phyloP scores from a whole-genome alignment of 2,888 invertebrate species.

The Horisme vitalbata region DNA sequence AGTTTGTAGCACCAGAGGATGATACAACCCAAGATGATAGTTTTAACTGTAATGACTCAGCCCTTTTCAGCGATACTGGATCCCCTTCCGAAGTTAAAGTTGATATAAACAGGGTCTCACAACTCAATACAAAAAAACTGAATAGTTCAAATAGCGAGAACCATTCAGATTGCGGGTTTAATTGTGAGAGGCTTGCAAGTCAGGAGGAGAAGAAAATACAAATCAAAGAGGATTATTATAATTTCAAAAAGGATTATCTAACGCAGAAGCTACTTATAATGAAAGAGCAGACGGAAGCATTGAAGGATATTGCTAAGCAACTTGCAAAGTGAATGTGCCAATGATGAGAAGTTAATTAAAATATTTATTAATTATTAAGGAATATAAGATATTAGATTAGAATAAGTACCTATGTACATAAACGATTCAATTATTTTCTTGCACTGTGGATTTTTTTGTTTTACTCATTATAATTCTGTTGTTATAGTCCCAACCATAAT shows the following conservation, averaged over 20 bases:
- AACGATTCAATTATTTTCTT: too few species aligned
- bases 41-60: slow-evolving; percentile 32
- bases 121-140: slow-evolving; percentile 37
- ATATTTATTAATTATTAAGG: too few species aligned
- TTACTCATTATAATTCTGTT: too few species aligned
- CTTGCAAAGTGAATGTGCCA: slow-evolving; percentile 44
- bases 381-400: too few species aligned
- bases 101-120: slow-evolving; percentile 3
- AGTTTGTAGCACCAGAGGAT: slow-evolving; percentile 52
- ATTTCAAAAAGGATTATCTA: slow-evolving; percentile 72
- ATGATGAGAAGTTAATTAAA: slow-evolving; percentile 5
- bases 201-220: slow-evolving; percentile 65
- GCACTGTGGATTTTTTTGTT: too few species aligned
- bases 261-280: slow-evolving; percentile 64
- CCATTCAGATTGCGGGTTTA: slow-evolving; percentile 58
- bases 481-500: too few species aligned
- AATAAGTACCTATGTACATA: too few species aligned
- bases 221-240: slow-evolving; percentile 70
- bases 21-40: slow-evolving; percentile 44
- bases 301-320: slow-evolving; percentile 67
- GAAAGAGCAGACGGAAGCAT: slow-evolving; percentile 71
- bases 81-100: slow-evolving; percentile 59
- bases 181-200: slow-evolving; percentile 62
- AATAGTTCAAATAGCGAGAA: slow-evolving; percentile 41
- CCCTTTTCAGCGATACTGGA: slow-evolving; percentile 55